Evolutionary conservation across 92 coral and sea anemone genomes (phyloP).

Genomic region (Bergia puertoricense): DNA sequence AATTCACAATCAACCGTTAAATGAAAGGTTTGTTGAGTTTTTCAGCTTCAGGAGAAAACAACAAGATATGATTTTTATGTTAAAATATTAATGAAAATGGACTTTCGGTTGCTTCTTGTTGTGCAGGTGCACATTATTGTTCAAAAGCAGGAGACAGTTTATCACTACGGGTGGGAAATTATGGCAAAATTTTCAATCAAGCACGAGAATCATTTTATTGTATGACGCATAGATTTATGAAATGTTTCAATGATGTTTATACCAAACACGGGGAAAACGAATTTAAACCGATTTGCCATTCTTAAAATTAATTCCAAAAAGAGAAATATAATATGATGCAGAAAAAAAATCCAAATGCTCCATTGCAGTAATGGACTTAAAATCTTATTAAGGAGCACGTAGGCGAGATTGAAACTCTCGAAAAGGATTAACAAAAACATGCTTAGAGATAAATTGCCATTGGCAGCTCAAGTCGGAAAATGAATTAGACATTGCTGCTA

Average conservation of each 20-base stretch:
- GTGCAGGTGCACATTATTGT: slow-evolving; percentile 14
- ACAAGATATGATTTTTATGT: background rate
- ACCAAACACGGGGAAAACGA: too few relatives aligned
- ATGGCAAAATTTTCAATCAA: background rate
- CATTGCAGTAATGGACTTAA: too few relatives aligned
- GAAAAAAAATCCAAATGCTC: too few relatives aligned
- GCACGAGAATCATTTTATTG: background rate
- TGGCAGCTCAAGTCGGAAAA: too few relatives aligned
- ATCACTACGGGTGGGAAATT: slow-evolving; percentile 8
- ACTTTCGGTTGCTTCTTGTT: background rate
- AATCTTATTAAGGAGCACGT: too few relatives aligned
- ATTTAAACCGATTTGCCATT: too few relatives aligned
- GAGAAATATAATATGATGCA: too few relatives aligned
- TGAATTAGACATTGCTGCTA: too few relatives aligned
- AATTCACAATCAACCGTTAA: background rate
- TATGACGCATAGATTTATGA: background rate
- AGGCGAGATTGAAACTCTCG: too few relatives aligned
- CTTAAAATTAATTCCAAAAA: too few relatives aligned
- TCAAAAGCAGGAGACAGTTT: slow-evolving; percentile 8
- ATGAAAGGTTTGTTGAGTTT: background rate
- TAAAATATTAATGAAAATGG: background rate
- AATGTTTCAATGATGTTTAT: background rate
- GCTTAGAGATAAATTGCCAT: too few relatives aligned
- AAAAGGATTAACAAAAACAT: too few relatives aligned
- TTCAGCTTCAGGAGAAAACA: background rate